Conservation (phyloP, 1,140 invertebrate genomes). For the Stenopsyche tienmushanensis region DNA sequence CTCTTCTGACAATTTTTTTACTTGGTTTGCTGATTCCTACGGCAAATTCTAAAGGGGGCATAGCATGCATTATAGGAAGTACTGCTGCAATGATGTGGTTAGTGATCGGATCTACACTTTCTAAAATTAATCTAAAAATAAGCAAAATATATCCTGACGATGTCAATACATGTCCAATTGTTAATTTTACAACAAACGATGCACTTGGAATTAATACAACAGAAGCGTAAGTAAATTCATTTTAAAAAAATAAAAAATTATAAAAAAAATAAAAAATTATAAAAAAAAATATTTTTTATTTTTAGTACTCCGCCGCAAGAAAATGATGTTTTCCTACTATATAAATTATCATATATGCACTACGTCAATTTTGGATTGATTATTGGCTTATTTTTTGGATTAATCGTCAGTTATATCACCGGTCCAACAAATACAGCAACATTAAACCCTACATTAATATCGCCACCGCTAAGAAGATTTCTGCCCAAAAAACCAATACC, state of each 20-base stretch:
- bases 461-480: slow-evolving; percentile 47
- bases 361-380: slow-evolving; percentile 52
- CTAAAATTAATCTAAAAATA: too few species aligned
- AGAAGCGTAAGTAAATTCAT: too few species aligned
- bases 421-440: slow-evolving; percentile 58
- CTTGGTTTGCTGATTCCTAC: slow-evolving; percentile 72
- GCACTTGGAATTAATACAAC: too few species aligned
- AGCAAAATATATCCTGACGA: too few species aligned
- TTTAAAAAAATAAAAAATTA: too few species aligned
- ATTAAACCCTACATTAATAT: slow-evolving; percentile 62
- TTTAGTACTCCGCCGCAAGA: background rate
- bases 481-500: slow-evolving; percentile 28
- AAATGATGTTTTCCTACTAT: slow-evolving; percentile 30
- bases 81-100: too few species aligned
- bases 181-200: too few species aligned
- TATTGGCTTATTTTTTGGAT: slow-evolving; percentile 65
- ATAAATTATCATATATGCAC: slow-evolving; percentile 28
- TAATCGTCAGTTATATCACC: slow-evolving; percentile 66
- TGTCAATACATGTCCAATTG: too few species aligned
- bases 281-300: background rate
- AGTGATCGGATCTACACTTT: too few species aligned
- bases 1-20: slow-evolving; percentile 72
- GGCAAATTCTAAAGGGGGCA: slow-evolving; percentile 72
- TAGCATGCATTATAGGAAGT: too few species aligned
- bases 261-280: too few species aligned